Evolutionary conservation across 2,797 vertebrate genomes (phyloP).

Genomic region (Oceanodroma leucorhoa): DNA sequence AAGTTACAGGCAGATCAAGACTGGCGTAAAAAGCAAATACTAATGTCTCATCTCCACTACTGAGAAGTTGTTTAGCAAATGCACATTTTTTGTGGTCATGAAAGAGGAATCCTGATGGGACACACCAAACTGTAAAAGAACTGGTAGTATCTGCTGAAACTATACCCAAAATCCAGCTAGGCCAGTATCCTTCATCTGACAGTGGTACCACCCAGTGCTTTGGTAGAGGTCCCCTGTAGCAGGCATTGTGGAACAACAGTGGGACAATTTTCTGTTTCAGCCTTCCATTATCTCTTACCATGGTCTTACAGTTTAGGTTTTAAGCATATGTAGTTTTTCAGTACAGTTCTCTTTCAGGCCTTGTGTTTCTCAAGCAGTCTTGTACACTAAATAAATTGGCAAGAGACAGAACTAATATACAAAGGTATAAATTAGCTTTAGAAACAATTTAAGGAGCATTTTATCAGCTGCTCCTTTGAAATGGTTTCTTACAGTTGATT

Average conservation of each 20-base stretch:
- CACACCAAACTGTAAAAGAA: neutral
- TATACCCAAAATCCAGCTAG: neutral
- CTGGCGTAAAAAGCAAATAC: neutral
- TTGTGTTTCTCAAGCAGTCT: neutral
- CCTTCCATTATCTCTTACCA: neutral
- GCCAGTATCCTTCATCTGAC: neutral
- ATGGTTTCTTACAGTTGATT: neutral
- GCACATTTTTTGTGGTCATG: neutral
- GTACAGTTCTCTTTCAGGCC: neutral
- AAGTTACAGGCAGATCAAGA: neutral
- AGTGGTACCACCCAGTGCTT: neutral
- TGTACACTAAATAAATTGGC: neutral
- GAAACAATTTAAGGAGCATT: neutral
- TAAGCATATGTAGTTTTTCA: neutral
- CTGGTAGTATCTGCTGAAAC: neutral
- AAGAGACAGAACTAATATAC: neutral
- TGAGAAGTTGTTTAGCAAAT: neutral
- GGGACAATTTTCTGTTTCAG: neutral
- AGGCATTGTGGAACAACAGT: neutral
- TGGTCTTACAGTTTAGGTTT: neutral
- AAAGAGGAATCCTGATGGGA: neutral
- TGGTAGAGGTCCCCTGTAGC: fast-evolving
- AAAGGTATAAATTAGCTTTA: neutral
- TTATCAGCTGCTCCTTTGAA: neutral
- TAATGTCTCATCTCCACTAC: neutral